Percentiles rank a stretch among this genome's conserved stretches.
These are phyloP conservation scores for Cephalopholis sonnerati DNA, from an alignment of 2,113 vertebrate species.

Conservation along the genomic window DNA sequence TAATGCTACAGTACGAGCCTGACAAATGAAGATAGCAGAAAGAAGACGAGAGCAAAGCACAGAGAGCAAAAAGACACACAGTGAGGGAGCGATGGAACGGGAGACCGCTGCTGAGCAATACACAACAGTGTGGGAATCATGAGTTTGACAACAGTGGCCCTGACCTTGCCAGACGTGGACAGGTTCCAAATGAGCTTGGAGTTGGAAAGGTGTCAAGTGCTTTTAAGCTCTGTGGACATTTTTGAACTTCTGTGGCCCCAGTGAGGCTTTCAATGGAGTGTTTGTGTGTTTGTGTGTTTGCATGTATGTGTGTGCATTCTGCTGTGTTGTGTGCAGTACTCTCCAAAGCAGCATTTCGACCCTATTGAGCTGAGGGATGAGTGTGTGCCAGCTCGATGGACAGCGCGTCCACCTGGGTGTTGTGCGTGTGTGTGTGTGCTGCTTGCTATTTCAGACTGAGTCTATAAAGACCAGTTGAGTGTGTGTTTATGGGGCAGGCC, in stretches of 20 bases:
- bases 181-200: slow-evolving; percentile 72
- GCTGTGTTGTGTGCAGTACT: slow-evolving; percentile 6
- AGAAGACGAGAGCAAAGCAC: slow-evolving; percentile 12
- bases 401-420: slow-evolving; percentile 8
- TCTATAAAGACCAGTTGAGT: slow-evolving; percentile 38
- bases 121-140: slow-evolving; percentile 63
- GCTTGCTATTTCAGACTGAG: background rate
- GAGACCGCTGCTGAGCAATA: slow-evolving; percentile 32
- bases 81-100: background rate
- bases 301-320: background rate
- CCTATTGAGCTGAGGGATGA: slow-evolving; percentile 36
- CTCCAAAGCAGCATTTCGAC: slow-evolving; percentile 40
- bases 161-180: slow-evolving; percentile 76
- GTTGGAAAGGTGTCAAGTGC: slow-evolving; percentile 79
- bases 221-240: slow-evolving; percentile 67
- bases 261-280: slow-evolving; percentile 39
- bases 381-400: slow-evolving; percentile 24
- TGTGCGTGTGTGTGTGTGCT: slow-evolving; percentile 8
- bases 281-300: background rate
- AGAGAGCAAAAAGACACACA: slow-evolving; percentile 23
- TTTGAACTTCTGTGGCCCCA: slow-evolving; percentile 58
- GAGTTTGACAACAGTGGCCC: slow-evolving; percentile 71
- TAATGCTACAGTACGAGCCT: slow-evolving; percentile 64
- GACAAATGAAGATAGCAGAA: slow-evolving; percentile 71
- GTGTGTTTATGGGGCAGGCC: slow-evolving; percentile 57